phyloP scores from a whole-genome alignment of 2,113 vertebrate species.

The Grallaria varia region DNA sequence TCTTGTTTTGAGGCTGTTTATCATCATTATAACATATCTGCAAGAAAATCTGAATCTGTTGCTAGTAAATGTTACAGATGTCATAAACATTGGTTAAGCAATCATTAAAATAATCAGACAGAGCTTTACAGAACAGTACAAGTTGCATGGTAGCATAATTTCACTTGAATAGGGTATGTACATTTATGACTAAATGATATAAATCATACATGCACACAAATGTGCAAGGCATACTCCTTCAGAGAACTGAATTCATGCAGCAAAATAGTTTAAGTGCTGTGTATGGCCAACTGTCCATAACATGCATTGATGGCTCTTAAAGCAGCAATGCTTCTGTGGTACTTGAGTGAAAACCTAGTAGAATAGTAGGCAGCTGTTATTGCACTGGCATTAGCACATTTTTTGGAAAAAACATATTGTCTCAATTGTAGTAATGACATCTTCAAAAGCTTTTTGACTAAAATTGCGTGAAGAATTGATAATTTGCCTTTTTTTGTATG shows the following conservation, averaged over 20 bases:
- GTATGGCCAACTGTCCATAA: background rate
- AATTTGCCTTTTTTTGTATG: background rate
- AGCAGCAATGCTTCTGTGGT: background rate
- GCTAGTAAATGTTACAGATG: background rate
- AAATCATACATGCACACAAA: background rate
- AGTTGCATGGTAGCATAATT: background rate
- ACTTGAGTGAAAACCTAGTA: background rate
- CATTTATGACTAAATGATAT: background rate
- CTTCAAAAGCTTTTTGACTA: background rate
- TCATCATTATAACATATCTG: background rate
- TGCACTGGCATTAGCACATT: background rate
- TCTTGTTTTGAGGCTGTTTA: background rate
- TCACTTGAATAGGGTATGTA: background rate
- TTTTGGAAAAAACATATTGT: background rate
- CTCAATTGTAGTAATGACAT: background rate
- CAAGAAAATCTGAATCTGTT: background rate
- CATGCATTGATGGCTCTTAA: background rate
- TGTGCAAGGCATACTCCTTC: background rate
- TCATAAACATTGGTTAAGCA: background rate
- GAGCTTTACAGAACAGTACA: background rate
- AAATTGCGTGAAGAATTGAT: background rate
- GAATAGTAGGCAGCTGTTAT: background rate
- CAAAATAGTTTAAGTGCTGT: background rate
- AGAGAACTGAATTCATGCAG: background rate
- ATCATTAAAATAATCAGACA: background rate